Evolutionary conservation across 2,113 vertebrate species (phyloP), one percentile per base, ranked within the genome.

Genomic region (Hypanus sabinus): DNA sequence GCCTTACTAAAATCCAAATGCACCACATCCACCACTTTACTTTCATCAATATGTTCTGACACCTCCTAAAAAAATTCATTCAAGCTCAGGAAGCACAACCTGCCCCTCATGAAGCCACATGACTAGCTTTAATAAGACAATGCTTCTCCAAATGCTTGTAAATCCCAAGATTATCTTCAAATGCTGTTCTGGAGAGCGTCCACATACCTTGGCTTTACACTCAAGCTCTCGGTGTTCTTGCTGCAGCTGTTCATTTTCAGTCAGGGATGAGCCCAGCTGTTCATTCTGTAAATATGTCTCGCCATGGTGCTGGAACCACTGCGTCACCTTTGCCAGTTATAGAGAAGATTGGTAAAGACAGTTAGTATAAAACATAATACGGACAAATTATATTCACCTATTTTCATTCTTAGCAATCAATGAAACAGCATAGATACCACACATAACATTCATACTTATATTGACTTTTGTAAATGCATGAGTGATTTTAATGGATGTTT

Each of bases 181-280:
- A 88, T n/a, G 57, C 33, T 93, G 10, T 90, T 90, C 62, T 65
- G 62, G 88, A 91, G 62, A 68, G 88, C 12, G 38, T 55, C 36
- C 46, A 95, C 96, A 97, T 97, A 98, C 98, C 96, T 97, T 97
- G 94, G 97, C 96, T 96, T 96, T 97, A 94, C 95, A 73, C 83
- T 95, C 95, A 95, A 98, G 95, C 94, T 97, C 96, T 93, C 96
- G 96, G 46, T 97, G 96, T 30, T 97, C 96, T 92, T 91, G 95
- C 94, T 97, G 96, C 73, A 98, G 95, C 8, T 97, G 96, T 94
- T 98, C 97, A 93, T 97, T 98, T 95, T 98, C 97, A 94, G 96
- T 94, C 65, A 98, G 95, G 0, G 97, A 97, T 30, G 96, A 97
- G 27, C 98, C 98, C 62, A 98, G 94, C 62, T 95, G 96, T 95